Evolutionary conservation across 2,797 vertebrate species (phyloP).

Genomic region (Diplodus puntazzo): DNA sequence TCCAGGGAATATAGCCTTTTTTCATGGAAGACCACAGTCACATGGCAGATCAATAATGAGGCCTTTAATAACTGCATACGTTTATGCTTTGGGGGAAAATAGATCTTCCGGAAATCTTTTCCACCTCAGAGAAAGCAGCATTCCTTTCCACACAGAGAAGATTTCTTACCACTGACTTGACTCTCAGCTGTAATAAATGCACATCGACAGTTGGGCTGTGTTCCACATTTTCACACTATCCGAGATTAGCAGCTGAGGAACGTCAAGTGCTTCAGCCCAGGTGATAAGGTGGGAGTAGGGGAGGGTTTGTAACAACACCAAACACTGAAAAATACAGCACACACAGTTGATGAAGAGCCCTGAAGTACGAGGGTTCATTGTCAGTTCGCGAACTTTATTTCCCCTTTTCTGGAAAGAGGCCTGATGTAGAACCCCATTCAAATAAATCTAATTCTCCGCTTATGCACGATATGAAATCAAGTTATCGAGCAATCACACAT

Average conservation of each 20-base stretch:
- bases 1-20: constrained; percentile 30
- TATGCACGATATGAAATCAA: constrained; percentile 20
- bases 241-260: constrained; percentile 48
- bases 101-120: constrained; percentile 42
- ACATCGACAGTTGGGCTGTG: constrained; percentile 39
- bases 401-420: neutral
- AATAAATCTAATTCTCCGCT: constrained; percentile 40
- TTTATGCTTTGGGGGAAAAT: constrained; percentile 36
- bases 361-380: constrained; percentile 36
- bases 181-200: constrained; percentile 38
- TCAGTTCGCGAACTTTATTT: constrained; percentile 53
- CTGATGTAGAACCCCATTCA: constrained; percentile 10
- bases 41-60: constrained; percentile 58
- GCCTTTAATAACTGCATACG: constrained; percentile 48
- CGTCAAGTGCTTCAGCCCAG: constrained; percentile 31
- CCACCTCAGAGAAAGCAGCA: constrained; percentile 21
- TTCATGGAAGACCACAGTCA: constrained; percentile 47
- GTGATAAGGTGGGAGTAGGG: constrained; percentile 48
- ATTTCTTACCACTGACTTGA: constrained; percentile 33
- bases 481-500: constrained; percentile 39
- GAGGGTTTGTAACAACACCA: constrained; percentile 20
- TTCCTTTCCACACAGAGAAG: constrained; percentile 38
- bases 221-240: constrained; percentile 48
- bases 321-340: constrained; percentile 15
- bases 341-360: neutral